Conservation (phyloP, 2,888 invertebrate genomes). For the Cordilura impudica region DNA sequence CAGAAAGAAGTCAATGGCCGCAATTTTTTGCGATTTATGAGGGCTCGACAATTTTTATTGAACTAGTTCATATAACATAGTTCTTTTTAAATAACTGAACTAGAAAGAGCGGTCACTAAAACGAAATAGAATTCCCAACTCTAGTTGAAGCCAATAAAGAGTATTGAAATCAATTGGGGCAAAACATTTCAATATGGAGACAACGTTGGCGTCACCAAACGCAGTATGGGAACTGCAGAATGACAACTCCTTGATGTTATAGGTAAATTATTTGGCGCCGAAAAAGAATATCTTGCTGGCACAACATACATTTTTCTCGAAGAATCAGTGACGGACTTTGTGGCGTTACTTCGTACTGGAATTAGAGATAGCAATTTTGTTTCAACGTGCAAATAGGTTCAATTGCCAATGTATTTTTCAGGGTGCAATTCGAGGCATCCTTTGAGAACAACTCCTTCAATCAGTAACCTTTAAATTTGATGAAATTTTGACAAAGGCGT, state of each 20-base stretch:
- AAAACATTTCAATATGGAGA: slow-evolving; percentile 12
- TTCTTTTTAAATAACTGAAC: too few species aligned
- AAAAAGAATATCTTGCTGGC: slow-evolving; percentile 23
- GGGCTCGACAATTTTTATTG: too few species aligned
- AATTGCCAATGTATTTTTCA: slow-evolving; percentile 23
- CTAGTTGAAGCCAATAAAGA: too few species aligned
- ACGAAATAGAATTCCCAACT: too few species aligned
- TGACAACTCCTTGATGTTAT: background rate
- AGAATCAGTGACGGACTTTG: slow-evolving; percentile 12
- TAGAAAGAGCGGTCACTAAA: too few species aligned
- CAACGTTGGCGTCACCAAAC: slow-evolving; percentile 33
- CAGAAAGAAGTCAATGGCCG: too few species aligned
- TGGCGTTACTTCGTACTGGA: slow-evolving; percentile 6
- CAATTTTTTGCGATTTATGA: too few species aligned
- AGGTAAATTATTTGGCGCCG: slow-evolving; percentile 17
- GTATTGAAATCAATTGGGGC: slow-evolving; percentile 38
- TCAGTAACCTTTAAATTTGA: too few species aligned
- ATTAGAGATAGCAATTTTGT: slow-evolving; percentile 30
- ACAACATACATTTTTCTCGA: slow-evolving; percentile 36
- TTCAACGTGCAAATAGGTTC: slow-evolving; percentile 19
- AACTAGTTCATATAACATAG: too few species aligned
- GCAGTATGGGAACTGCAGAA: background rate
- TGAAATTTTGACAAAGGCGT: too few species aligned
- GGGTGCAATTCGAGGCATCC: too few species aligned
- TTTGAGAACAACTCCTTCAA: background rate